phyloP scores from a whole-genome alignment of 2,888 invertebrate genomes.

The Dione juno region DNA sequence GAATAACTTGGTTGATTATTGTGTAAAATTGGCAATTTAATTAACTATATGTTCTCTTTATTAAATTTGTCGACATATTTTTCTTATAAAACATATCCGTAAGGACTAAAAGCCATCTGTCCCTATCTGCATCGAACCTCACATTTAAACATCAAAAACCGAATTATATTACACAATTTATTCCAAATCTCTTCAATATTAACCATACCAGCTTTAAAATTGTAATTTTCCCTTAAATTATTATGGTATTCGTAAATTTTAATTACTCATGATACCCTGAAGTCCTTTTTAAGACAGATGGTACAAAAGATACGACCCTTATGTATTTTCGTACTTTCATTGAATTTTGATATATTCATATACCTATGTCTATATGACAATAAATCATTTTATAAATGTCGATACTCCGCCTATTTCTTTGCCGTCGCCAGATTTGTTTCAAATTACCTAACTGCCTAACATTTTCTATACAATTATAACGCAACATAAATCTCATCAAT shows the following conservation, averaged over 20 bases:
- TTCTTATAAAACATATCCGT: conserved; percentile 14
- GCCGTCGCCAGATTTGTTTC: neutral
- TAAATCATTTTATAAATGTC: conserved; percentile 38
- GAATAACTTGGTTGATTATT: too few species aligned
- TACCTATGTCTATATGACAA: conserved; percentile 44
- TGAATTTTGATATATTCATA: conserved; percentile 43
- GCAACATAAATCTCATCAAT: neutral
- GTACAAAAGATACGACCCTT: conserved; percentile 34
- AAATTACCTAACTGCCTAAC: neutral
- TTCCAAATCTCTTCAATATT: conserved; percentile 3
- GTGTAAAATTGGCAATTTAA: conserved; percentile 4
- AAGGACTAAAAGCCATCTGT: conserved; percentile 12
- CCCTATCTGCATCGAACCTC: neutral
- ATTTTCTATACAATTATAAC: neutral
- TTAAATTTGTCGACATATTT: conserved; percentile 16
- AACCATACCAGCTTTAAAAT: conserved; percentile 27
- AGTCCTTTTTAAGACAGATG: conserved; percentile 33
- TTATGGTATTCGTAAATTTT: conserved; percentile 10
- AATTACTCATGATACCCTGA: conserved; percentile 16
- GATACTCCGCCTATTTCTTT: conserved; percentile 41
- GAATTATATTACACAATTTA: conserved; percentile 11
- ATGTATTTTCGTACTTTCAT: conserved; percentile 43
- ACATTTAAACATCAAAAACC: neutral
- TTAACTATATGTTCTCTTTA: neutral
- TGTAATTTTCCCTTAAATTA: conserved; percentile 17